A percentile compares a stretch with the other conserved stretches of the same genome.
phyloP scores from a whole-genome alignment of 1,140 invertebrate genomes.

The Hycleus phaleratus region DNA sequence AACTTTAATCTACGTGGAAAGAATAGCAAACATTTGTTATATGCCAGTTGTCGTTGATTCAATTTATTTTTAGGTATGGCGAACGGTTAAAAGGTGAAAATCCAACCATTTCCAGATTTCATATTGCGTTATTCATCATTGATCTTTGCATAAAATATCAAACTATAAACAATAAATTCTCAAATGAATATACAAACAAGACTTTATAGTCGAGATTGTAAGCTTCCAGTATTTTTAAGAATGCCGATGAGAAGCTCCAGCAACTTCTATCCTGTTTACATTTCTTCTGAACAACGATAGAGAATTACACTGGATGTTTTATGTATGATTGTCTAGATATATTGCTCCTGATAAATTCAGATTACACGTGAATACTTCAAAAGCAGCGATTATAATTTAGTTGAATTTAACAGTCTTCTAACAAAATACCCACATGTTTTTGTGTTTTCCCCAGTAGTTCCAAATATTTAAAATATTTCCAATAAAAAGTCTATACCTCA shows the following conservation, averaged over 20 bases:
- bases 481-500: no score
- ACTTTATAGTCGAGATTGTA: no score
- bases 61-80: slow-evolving; percentile 12
- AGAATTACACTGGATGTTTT: slow-evolving; percentile 10
- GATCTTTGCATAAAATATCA: neutral
- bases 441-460: no score
- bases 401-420: no score
- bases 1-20: slow-evolving; percentile 17
- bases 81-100: slow-evolving; percentile 5
- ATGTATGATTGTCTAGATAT: slow-evolving; percentile 6
- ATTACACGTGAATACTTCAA: no score
- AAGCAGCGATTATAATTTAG: no score
- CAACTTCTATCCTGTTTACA: no score
- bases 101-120: neutral
- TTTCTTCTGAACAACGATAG: neutral
- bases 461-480: no score
- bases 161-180: neutral
- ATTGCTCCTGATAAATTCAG: no score
- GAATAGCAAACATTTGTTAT: slow-evolving; percentile 14
- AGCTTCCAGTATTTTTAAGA: no score
- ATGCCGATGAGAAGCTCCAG: no score
- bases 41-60: slow-evolving; percentile 13
- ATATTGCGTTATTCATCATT: neutral
- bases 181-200: neutral
- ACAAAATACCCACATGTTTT: no score